These are phyloP conservation scores for Lacerta viridis DNA, from an alignment of 2,797 vertebrate genomes.

Conservation along the genomic window DNA sequence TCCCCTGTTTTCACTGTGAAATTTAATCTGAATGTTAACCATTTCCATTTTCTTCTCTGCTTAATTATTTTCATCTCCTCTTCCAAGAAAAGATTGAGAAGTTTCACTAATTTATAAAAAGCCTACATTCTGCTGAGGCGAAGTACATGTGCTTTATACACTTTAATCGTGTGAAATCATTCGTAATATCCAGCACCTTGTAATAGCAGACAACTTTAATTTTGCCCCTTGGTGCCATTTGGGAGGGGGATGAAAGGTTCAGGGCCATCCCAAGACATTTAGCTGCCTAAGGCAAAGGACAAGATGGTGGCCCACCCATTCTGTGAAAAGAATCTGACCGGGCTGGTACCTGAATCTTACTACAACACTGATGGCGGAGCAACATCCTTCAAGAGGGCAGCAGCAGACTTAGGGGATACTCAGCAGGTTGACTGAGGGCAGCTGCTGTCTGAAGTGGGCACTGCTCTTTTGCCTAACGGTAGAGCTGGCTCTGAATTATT, in stretches of 20 bases:
- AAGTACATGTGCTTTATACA: slow-evolving; percentile 64
- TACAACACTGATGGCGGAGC: background rate
- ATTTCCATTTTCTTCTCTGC: slow-evolving; percentile 45
- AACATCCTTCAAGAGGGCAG: background rate
- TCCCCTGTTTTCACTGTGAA: slow-evolving; percentile 32
- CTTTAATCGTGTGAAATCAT: slow-evolving; percentile 23
- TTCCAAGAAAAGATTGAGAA: slow-evolving; percentile 63
- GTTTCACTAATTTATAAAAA: slow-evolving; percentile 68
- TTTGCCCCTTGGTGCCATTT: slow-evolving; percentile 31
- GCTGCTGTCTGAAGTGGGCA: background rate
- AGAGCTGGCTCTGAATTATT: background rate
- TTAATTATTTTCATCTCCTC: slow-evolving; percentile 63
- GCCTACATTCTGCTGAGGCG: slow-evolving; percentile 45
- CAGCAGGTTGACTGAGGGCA: background rate
- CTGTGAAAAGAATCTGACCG: background rate
- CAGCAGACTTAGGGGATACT: background rate
- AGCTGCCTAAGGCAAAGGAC: background rate
- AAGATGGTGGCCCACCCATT: background rate
- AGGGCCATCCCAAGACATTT: no score
- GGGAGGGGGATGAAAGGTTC: background rate
- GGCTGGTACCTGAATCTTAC: background rate
- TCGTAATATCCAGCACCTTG: slow-evolving; percentile 58
- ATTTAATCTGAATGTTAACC: slow-evolving; percentile 56
- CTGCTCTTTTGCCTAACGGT: background rate
- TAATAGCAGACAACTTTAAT: slow-evolving; percentile 63